phyloP scores from a whole-genome alignment of 2,113 vertebrate genomes.

The Eudyptes chrysolophus region DNA sequence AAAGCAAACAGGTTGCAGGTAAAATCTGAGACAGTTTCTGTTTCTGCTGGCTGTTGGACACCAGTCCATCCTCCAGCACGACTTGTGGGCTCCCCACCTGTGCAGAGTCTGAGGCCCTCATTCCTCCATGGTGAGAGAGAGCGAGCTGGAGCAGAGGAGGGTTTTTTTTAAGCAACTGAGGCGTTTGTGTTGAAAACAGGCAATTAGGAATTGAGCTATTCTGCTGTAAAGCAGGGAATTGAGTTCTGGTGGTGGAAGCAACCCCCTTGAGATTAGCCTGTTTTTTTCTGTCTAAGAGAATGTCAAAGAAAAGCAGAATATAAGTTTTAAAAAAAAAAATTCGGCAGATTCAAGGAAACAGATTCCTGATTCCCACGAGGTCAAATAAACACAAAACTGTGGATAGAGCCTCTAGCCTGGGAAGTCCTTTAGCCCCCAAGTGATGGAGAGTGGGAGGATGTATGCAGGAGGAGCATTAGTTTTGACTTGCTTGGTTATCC shows the following conservation, averaged over 20 bases:
- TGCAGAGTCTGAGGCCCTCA: background rate
- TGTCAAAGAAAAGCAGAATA: background rate
- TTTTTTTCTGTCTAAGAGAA: background rate
- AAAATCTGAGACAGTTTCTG: background rate
- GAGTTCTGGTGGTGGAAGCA: background rate
- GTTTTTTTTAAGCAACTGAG: background rate
- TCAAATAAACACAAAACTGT: background rate
- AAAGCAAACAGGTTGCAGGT: background rate
- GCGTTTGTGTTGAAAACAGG: background rate
- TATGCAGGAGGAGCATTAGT: background rate
- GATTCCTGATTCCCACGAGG: background rate
- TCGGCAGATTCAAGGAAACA: background rate
- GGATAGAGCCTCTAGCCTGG: background rate
- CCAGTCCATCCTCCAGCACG: background rate
- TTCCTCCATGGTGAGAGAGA: background rate
- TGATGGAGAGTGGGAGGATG: background rate
- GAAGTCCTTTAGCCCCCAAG: background rate
- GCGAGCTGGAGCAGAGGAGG: background rate
- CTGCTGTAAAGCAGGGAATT: background rate
- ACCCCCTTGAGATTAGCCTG: background rate
- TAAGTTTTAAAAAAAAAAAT: background rate
- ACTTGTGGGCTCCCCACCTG: background rate
- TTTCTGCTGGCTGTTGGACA: background rate
- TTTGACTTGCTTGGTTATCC: background rate
- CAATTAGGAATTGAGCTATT: background rate